Evolutionary conservation across 2,888 invertebrate genomes (phyloP), one percentile per base, ranked within the genome.

Genomic region (Galeruca laticollis): DNA sequence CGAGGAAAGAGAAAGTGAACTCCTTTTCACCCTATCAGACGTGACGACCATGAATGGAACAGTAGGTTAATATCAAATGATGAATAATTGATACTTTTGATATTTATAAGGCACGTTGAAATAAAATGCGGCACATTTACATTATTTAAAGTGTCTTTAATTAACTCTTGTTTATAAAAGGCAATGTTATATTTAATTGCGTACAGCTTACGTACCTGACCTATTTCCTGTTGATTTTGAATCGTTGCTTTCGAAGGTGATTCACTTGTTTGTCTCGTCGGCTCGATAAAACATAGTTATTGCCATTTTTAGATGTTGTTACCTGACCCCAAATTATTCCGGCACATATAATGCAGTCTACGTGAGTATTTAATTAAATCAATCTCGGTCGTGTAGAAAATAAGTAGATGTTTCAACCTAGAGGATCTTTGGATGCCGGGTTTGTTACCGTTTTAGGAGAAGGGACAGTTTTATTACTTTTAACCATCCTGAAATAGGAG

Each of bases 241-340:
- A 40, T 33, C 33, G 56, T 60, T 40, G 60, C 60, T 60, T 60
- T 60, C 60, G 60, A 60, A 60, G 60, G 60, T 60, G 60, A 60
- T 60, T 60, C 43, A 60, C 60, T 60, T 60, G 54, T 54, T 54
- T 54, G 26, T 54, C 54, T 54, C 31, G 49, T 18, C 49, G 49
- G 49, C 49, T 54, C 47, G 47, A 15, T 15, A 15, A n/a, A 15
- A 15, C 9, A 18, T 8, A 47, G 15, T 47, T 18, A 47, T 47
- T 18, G 8, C 47, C 47, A 47, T 47, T 47, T 47, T 18, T 47
- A 52, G 52, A 13, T 26, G 26, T 26, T 21, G 52, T 26, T 26
- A 52, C n/a, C 5, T 52, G 52, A 52, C 52, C 52, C n/a, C 26
- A 26, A 26, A 52, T 20, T 18, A 51, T 21, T 51, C 49, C 49